These are phyloP conservation scores for Exephanes ischioxanthus DNA, from an alignment of 2,888 invertebrate species.

Conservation along the genomic window DNA sequence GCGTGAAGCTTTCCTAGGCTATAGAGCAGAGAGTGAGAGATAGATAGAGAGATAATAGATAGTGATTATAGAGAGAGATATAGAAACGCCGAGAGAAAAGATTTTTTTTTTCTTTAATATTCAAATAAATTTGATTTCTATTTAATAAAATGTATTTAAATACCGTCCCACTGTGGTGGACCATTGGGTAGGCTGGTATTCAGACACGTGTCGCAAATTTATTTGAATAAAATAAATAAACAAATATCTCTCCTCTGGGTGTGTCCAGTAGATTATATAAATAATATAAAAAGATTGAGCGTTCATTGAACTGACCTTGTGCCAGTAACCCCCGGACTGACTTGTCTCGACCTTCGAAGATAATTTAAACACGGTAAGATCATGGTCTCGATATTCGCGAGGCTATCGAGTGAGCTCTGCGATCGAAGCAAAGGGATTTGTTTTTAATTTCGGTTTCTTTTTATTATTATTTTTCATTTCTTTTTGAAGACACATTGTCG, in stretches of 20 bases:
- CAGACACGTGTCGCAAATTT: background rate
- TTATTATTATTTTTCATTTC: background rate
- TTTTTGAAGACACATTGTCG: background rate
- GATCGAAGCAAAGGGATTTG: background rate
- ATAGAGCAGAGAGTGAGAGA: conserved; percentile 55
- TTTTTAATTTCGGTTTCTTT: background rate
- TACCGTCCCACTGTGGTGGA: background rate
- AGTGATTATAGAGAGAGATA: conserved; percentile 12
- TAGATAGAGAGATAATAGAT: conserved; percentile 21
- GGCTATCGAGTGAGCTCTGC: conserved; percentile 26
- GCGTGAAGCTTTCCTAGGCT: conserved; percentile 60
- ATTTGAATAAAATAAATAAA: background rate
- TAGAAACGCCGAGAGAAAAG: conserved; percentile 54
- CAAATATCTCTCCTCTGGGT: background rate
- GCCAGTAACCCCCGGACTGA: conserved; percentile 68
- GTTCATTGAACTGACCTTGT: conserved; percentile 67
- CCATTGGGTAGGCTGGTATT: background rate
- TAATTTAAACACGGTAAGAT: conserved; percentile 68
- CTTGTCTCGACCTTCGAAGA: conserved; percentile 69
- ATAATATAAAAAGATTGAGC: conserved; percentile 55
- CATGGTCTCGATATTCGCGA: conserved; percentile 39
- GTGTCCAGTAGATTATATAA: background rate
- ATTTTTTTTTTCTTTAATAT: background rate
- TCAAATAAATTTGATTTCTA: background rate
- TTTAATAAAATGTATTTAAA: conserved; percentile 1